Base-by-base conservation (phyloP, 2,797 vertebrate species). In the Betta splendens region DNA sequence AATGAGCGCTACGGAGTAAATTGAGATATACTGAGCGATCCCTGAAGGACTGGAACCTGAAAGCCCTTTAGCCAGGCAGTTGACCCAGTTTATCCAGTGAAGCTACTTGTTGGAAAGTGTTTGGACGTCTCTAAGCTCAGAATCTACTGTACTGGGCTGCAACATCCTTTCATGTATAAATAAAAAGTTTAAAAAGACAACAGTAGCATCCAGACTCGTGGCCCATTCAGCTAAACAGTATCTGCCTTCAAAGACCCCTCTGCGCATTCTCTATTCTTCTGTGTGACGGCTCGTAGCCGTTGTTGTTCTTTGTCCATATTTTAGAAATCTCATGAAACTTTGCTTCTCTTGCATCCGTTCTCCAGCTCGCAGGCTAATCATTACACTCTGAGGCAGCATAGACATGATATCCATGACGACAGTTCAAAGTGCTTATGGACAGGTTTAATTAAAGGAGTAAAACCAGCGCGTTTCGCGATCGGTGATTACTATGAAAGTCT, bases 201-300 rank as follows among this genome's bases (percentile, higher is more conserved):
- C 25, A 50, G 69, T 72, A 64, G 49, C 61, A 61, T 37, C n/a
- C n/a, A 22, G 7, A 36, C 25, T 61, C 26, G 6, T 22, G 33
- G 21, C 22, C 16, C 16, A 61, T 63, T 69, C 47, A 56, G 59
- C 1, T 28, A 31, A 65, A 66, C 22, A 43, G 40, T 59, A 42
- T 29, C 2, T 12, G 52, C 8, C 64, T 58, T 74, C 45, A 78
- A 26, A 70, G 49, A 37, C 45, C 23, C 20, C 36, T 35, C 40
- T 16, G 45, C 57, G 7, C 5, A 35, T 35, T 49, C 18, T 15
- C 38, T 37, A 5, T 42, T 53, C 56, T 70, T 46, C n/a, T n/a
- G n/a, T n/a, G n/a, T 79, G 70, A 72, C 62, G 73, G 72, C 62
- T 60, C 22, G 31, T 53, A 21, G 55, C 35, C 13, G 51, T n/a